These are phyloP conservation scores for Panulirus ornatus DNA, from an alignment of 1,140 invertebrate genomes.

Conservation along the genomic window DNA sequence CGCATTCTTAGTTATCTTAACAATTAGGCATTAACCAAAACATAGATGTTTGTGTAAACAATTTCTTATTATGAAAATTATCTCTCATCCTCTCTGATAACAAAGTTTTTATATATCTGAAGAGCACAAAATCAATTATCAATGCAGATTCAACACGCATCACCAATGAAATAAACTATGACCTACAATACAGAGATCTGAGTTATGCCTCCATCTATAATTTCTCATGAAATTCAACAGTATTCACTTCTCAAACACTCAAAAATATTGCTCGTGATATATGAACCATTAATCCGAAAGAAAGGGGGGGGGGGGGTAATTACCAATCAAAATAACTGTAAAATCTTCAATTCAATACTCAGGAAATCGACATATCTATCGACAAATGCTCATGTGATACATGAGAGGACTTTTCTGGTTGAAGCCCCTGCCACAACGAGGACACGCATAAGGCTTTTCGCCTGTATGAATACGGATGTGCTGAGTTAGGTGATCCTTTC, in stretches of 20 bases:
- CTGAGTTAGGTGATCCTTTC: constrained; percentile 85
- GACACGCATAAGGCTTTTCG: constrained; percentile 81
- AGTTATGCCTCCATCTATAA: background rate
- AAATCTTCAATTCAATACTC: no score
- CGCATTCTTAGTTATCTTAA: constrained; percentile 30
- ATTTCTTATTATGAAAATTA: background rate
- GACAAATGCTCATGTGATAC: constrained; percentile 76
- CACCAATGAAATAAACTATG: background rate
- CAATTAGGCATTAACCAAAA: constrained; percentile 17
- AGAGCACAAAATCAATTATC: background rate
- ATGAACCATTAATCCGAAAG: no score
- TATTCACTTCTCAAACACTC: no score
- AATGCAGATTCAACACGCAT: background rate
- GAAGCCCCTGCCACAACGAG: constrained; percentile 81
- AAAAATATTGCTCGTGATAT: no score
- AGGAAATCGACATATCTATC: no score
- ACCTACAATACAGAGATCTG: background rate
- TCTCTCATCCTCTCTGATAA: background rate
- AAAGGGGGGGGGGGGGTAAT: no score
- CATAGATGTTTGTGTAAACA: background rate
- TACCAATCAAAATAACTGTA: no score
- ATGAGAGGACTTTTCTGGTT: constrained; percentile 79
- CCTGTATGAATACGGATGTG: constrained; percentile 85
- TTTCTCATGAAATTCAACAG: no score
- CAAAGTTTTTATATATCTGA: background rate